Base-by-base conservation (phyloP, 1,140 invertebrate species). In the Kradibia gibbosae region DNA sequence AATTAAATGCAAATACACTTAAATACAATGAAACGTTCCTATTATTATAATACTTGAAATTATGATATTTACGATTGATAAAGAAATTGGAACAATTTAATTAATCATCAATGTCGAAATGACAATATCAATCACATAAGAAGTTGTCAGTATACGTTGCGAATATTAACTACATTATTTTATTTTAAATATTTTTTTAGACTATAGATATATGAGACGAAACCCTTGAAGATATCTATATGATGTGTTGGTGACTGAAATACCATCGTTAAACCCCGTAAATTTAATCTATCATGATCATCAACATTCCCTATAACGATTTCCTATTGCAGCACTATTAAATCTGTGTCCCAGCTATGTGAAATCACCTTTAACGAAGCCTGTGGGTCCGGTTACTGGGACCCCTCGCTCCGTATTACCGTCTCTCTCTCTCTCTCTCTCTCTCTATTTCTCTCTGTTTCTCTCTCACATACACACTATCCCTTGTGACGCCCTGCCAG, bases 311-410 rank as follows among this genome's bases (percentile, higher is more conserved):
- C 4, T n/a, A 34, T 34, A 39, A 67, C 8, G 22, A 39, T 67
- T 39, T 7, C n/a, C 15, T 3, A 34, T 39, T 67, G 20, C 20
- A 67, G 7, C 5, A 65, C 2, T 39, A 0, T 31, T 31, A 60
- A 31, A 3, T 7, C 4, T 39, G 11, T 50, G 39, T 36, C 20
- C 17, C 70, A 25, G 42, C 70, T 31, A 57, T 77, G 70, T 65
- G 78, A 50, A 74, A 42, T 53, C 25, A 78, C 25, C 55, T 62
- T 60, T 60, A 78, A 55, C 77, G 65, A 62, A 65, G 78, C 50
- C 53, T 36, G 36, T 71, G 72, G 77, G 77, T 83, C 77, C 71
- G 73, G 60, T 78, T 42, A 42, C 28, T 60, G 75, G 42, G 50
- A 53, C 50, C 28, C 53, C 39, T 50, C 75, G 57, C 34, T 50